A percentile compares a stretch with the other conserved stretches of the same genome.
Evolutionary conservation across 1,140 invertebrate genomes (phyloP).

Genomic region (Bicyclus anynana): DNA sequence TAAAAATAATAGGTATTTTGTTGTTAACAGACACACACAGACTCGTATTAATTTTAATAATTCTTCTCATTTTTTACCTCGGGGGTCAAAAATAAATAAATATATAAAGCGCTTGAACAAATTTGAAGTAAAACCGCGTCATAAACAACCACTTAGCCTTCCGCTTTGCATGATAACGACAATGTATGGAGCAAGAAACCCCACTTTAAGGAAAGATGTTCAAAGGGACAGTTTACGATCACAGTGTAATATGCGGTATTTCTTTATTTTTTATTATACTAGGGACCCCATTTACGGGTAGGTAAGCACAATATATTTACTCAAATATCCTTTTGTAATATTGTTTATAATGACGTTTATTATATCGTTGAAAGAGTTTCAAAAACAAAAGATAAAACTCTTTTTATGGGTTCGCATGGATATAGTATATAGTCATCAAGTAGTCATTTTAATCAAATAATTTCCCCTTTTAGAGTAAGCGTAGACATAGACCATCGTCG

Average conservation of each 20-base stretch:
- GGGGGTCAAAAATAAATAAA: background rate
- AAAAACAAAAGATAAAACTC: too few species aligned
- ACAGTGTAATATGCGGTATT: conserved; percentile 1
- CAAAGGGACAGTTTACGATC: conserved; percentile 3
- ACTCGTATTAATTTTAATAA: too few species aligned
- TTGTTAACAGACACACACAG: too few species aligned
- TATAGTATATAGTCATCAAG: too few species aligned
- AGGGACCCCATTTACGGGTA: background rate
- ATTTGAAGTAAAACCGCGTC: background rate
- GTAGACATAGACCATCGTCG: too few species aligned
- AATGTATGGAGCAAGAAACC: conserved; percentile 6
- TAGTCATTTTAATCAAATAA: too few species aligned
- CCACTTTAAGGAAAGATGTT: conserved; percentile 7
- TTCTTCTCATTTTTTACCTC: too few species aligned
- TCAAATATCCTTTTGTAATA: background rate
- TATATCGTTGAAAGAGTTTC: too few species aligned
- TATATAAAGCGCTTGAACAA: background rate
- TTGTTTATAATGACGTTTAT: background rate
- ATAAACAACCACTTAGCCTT: conserved; percentile 9
- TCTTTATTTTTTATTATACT: background rate
- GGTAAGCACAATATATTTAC: background rate
- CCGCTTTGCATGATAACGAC: conserved; percentile 11
- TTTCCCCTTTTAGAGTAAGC: too few species aligned
- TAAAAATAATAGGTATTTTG: too few species aligned
- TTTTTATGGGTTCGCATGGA: too few species aligned